These are phyloP conservation scores for Alethe diademata DNA, from an alignment of 2,113 vertebrate genomes.

Conservation along the genomic window DNA sequence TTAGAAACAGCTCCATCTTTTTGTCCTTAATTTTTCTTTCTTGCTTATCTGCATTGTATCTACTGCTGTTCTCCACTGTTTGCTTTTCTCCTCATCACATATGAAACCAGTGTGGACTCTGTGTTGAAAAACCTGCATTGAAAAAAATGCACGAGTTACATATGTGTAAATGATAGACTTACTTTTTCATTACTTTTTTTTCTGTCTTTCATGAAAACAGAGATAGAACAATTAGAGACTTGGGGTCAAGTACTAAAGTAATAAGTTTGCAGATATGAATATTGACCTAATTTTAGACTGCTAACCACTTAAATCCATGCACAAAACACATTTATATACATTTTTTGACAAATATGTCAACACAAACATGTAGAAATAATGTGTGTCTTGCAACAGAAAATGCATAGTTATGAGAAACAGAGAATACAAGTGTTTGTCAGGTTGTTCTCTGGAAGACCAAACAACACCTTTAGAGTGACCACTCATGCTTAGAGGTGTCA, in stretches of 20 bases:
- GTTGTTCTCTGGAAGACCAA: neutral
- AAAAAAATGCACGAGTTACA: neutral
- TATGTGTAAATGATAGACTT: neutral
- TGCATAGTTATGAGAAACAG: neutral
- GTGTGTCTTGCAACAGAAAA: neutral
- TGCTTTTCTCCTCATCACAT: neutral
- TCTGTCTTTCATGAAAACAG: neutral
- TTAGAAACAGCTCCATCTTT: neutral
- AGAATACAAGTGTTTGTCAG: neutral
- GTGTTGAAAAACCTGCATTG: constrained; percentile 23
- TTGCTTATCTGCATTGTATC: neutral
- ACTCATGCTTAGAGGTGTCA: neutral
- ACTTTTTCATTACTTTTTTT: neutral
- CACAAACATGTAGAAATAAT: neutral
- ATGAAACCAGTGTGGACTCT: neutral
- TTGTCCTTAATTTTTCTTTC: neutral
- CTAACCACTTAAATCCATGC: neutral
- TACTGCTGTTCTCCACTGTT: neutral
- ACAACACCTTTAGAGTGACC: neutral
- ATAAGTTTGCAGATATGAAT: neutral
- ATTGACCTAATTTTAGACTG: neutral
- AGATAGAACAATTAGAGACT: neutral
- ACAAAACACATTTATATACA: neutral
- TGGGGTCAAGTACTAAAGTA: neutral
- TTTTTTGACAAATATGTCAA: neutral